These are phyloP conservation scores for Pelmatolapia mariae DNA, from an alignment of 2,113 vertebrate genomes.

Conservation along the genomic window DNA sequence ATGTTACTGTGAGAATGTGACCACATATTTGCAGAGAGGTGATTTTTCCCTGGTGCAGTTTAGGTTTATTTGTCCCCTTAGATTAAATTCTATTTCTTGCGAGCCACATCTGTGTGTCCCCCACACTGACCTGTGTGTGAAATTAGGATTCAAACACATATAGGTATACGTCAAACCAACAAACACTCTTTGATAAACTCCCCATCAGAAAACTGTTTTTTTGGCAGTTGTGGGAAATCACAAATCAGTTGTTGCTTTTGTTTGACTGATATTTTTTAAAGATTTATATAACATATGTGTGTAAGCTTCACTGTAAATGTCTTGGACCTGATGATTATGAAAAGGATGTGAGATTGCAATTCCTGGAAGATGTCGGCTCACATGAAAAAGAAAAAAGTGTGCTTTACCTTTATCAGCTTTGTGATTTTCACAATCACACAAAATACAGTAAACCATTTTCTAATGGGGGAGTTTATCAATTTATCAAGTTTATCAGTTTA, in stretches of 20 bases:
- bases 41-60: accelerated
- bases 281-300: accelerated
- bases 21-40: background rate
- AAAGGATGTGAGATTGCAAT: background rate
- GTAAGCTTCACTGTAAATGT: accelerated
- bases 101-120: background rate
- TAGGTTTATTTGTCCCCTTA: accelerated
- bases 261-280: background rate
- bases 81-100: background rate
- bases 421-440: background rate
- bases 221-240: accelerated
- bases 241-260: background rate
- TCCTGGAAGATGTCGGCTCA: background rate
- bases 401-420: background rate
- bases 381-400: background rate
- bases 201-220: accelerated
- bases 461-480: background rate
- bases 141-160: background rate
- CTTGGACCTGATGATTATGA: background rate
- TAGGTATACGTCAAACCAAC: accelerated
- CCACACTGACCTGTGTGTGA: background rate
- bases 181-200: accelerated
- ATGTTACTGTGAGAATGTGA: background rate
- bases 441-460: accelerated
- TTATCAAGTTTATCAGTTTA: no score